Conservation (phyloP, 2,888 invertebrate species). For the Ceramica pisi region DNA sequence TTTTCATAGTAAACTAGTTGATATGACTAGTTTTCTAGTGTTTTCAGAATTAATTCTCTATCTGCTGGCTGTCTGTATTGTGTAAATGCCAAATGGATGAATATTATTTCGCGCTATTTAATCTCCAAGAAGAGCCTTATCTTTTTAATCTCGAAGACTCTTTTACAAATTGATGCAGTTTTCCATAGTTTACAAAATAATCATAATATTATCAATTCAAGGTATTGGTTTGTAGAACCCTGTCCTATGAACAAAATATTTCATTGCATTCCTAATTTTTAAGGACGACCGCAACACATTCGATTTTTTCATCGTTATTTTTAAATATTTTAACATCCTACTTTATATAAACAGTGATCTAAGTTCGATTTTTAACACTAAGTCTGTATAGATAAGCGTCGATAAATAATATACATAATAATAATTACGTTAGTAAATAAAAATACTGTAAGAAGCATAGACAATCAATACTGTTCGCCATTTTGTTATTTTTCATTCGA, state of each 20-base stretch:
- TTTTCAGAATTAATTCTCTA: conserved; percentile 2
- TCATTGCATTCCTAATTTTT: conserved; percentile 31
- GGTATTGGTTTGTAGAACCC: conserved; percentile 20
- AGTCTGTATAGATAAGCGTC: conserved; percentile 66
- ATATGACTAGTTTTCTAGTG: conserved; percentile 41
- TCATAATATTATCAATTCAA: conserved; percentile 10
- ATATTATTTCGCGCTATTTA: background rate
- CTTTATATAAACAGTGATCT: conserved; percentile 72
- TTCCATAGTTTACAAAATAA: background rate
- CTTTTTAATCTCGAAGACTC: background rate
- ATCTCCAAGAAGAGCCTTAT: background rate
- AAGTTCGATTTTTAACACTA: conserved; percentile 70
- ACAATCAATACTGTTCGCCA: conserved; percentile 60
- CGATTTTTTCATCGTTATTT: conserved; percentile 56
- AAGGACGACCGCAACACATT: conserved; percentile 57
- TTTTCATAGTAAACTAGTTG: conserved; percentile 46
- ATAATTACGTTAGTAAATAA: conserved; percentile 62
- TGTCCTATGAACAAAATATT: conserved; percentile 35
- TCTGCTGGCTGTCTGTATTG: conserved; percentile 16
- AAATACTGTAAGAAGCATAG: conserved; percentile 75
- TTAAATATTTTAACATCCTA: conserved; percentile 68
- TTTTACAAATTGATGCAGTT: background rate
- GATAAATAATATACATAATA: conserved; percentile 69
- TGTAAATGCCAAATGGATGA: conserved; percentile 44
- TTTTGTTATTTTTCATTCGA: conserved; percentile 37